Percentiles rank a stretch among this genome's conserved stretches.
Evolutionary conservation across 2,113 vertebrate species (phyloP).

Genomic region (Meles meles): DNA sequence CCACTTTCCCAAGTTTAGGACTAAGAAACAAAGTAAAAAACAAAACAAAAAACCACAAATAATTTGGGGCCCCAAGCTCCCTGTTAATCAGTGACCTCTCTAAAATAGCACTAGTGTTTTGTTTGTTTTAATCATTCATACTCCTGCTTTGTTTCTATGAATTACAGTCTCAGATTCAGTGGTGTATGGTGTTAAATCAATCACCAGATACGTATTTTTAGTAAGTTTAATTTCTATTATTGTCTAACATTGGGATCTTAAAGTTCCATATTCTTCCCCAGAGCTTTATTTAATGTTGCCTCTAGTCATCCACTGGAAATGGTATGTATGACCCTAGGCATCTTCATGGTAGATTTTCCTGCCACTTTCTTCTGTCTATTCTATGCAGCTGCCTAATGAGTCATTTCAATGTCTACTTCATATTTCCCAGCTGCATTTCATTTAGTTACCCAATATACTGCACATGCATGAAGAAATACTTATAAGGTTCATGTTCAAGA

Average conservation of each 20-base stretch:
- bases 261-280: background rate
- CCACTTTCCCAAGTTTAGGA: background rate
- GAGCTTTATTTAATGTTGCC: background rate
- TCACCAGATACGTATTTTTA: background rate
- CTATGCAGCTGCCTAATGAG: slow-evolving; percentile 5
- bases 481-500: background rate
- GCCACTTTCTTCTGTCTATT: background rate
- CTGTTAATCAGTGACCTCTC: background rate
- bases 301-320: background rate
- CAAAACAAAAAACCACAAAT: background rate
- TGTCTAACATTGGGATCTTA: background rate
- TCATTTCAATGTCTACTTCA: background rate
- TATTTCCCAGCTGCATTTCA: slow-evolving; percentile 36
- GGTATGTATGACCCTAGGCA: background rate
- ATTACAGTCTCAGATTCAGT: background rate
- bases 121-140: background rate
- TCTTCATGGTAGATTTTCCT: background rate
- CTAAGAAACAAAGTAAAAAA: background rate
- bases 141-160: background rate
- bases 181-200: background rate
- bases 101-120: background rate
- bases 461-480: background rate
- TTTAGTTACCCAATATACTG: background rate
- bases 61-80: background rate
- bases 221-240: background rate